Evolutionary conservation across 2,888 invertebrate genomes (phyloP), one percentile per base, ranked within the genome.

Genomic region (Ichneumoninae sp.): DNA sequence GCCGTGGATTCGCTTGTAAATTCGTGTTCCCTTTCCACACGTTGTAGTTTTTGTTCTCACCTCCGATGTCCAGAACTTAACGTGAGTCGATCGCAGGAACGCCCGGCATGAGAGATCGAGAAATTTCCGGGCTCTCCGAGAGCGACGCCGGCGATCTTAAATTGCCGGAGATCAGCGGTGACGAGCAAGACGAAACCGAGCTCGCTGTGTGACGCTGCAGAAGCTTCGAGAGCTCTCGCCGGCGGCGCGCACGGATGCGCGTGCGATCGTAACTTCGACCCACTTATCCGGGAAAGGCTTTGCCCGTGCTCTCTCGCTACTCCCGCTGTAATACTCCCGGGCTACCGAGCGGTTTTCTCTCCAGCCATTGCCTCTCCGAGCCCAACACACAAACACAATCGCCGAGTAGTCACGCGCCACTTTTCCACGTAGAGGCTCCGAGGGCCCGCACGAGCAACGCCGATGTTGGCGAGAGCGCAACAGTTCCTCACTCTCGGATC

Each of bases 261-360:
- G 65, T 63, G 33, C 47, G 47, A 66, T 75, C 75, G 76, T 54
- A 76, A 76, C 65, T 76, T 52, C 76, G 76, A 76, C 76, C 76
- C 66, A 76, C 66, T 76, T 76, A 65, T 76, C 52, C 52, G 40
- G 66, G 76, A 76, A 76, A 76, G 76, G 76, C 76, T 66, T 54
- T 52, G 65, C n/a, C 30, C 19, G 50, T 86, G 66, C 83, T 86
- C 22, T 47, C 63, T 26, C 4, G 73, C 70, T n/a, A n/a, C n/a
- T n/a, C n/a, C 33, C 52, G 10, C 8, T 44, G 70, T 40, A 47
- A n/a, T n/a, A 19, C 70, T n/a, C 10, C n/a, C 63, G 19, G 33
- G 44, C 22, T 57, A 57, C 57, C 57, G 57, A 57, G 26, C 57
- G 26, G 57, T 57, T 57, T 57, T 57, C 57, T 57, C 57, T 57